Evolutionary conservation across 2,113 vertebrate genomes (phyloP).

Genomic region (Orycteropus afer): DNA sequence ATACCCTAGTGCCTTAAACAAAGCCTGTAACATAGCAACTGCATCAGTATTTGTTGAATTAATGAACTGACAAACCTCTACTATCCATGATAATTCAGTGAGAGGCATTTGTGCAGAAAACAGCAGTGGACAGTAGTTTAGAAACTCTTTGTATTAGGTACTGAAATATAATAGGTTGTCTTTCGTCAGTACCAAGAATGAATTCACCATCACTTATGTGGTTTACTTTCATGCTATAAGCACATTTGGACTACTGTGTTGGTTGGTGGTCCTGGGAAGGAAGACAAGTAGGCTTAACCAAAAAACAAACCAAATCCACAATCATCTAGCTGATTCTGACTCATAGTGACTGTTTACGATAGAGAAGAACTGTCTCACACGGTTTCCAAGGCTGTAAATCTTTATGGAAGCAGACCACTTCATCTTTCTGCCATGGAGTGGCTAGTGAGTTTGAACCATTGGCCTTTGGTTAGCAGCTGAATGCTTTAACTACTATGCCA

Average conservation of each 20-base stretch:
- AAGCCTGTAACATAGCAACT: not conserved
- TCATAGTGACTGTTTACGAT: too few species aligned
- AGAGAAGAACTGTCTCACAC: too few species aligned
- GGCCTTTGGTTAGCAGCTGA: too few species aligned
- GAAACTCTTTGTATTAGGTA: not conserved
- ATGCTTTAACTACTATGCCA: too few species aligned
- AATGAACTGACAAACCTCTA: not conserved
- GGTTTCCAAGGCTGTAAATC: too few species aligned
- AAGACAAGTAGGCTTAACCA: not conserved
- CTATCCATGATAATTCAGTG: not conserved
- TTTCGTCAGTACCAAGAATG: not conserved
- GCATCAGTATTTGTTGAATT: fast-evolving
- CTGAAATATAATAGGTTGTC: not conserved
- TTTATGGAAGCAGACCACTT: too few species aligned
- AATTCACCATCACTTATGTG: not conserved
- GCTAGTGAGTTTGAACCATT: too few species aligned
- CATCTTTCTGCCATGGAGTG: too few species aligned
- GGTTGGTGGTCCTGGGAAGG: not conserved
- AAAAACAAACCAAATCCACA: too few species aligned
- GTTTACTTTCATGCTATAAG: not conserved
- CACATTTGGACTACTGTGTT: not conserved
- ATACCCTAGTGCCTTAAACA: too few species aligned
- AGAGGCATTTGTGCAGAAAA: not conserved
- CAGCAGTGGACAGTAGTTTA: not conserved
- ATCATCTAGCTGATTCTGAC: too few species aligned